Conservation (phyloP, 2,113 vertebrate species). For the Dryoscopus gambensis region DNA sequence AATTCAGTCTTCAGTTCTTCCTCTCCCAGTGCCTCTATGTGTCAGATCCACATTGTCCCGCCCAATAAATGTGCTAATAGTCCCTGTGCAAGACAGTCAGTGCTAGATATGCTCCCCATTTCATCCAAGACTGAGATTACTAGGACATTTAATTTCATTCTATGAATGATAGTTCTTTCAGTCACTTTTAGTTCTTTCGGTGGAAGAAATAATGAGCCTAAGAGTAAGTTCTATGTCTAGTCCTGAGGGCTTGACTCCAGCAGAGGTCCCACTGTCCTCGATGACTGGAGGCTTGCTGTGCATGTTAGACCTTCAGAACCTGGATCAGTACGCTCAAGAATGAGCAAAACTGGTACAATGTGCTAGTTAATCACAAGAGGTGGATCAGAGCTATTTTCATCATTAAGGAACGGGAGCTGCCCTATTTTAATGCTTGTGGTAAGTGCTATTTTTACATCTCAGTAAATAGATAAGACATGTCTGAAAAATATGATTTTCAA, state of each 20-base stretch:
- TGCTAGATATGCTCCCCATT: not conserved
- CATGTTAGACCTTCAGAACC: not conserved
- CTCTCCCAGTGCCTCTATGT: not conserved
- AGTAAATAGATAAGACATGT: not conserved
- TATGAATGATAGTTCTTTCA: not conserved
- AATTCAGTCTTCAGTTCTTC: not conserved
- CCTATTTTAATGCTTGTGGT: slow-evolving; percentile 13
- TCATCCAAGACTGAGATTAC: not conserved
- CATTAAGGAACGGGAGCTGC: not conserved
- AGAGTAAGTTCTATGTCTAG: not conserved
- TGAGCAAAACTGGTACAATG: not conserved
- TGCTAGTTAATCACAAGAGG: not conserved
- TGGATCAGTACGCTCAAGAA: not conserved
- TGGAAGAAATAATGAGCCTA: slow-evolving; percentile 14
- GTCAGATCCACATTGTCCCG: not conserved
- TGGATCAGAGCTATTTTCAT: not conserved
- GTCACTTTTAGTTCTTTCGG: not conserved
- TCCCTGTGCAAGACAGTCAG: not conserved
- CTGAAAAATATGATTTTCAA: not conserved
- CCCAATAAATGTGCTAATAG: not conserved
- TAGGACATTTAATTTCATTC: not conserved
- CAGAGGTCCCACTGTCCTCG: not conserved
- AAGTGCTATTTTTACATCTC: not conserved
- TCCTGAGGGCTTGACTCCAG: not conserved
- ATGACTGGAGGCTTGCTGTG: not conserved